phyloP scores from a whole-genome alignment of 2,797 vertebrate genomes.

The Psittacula derbiana region DNA sequence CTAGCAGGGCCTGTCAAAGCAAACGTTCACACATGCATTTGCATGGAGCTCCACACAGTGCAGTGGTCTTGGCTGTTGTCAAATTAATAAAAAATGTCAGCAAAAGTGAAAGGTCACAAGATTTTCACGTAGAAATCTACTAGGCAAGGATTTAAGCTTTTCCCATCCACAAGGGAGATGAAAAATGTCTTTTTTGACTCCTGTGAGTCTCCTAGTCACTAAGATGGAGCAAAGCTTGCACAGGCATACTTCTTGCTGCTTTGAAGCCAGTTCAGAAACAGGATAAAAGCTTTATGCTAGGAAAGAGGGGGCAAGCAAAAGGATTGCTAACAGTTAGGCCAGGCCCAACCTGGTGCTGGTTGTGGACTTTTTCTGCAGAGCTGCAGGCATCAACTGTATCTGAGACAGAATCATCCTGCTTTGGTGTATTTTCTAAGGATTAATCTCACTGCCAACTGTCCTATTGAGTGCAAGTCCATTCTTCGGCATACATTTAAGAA shows the following conservation, averaged over 20 bases:
- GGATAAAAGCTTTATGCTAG: not conserved
- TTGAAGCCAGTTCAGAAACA: not conserved
- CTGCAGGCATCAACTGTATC: not conserved
- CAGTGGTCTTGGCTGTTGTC: not conserved
- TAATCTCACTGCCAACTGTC: rapidly evolving
- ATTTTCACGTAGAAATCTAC: not conserved
- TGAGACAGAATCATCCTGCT: not conserved
- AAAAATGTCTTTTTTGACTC: not conserved
- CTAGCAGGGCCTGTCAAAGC: not conserved
- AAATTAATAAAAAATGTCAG: not conserved
- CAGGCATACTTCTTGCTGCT: not conserved
- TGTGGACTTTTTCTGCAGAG: not conserved
- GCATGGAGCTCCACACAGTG: not conserved
- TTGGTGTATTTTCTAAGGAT: not conserved
- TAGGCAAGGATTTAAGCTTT: not conserved
- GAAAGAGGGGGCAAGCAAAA: not conserved
- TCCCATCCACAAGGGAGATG: not conserved
- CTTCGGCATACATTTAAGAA: not conserved
- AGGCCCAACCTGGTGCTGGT: not conserved
- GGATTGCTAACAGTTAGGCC: not conserved
- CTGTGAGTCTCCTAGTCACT: not conserved
- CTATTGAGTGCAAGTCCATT: not conserved
- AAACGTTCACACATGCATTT: not conserved
- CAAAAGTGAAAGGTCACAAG: not conserved
- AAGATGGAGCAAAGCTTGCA: not conserved